phyloP scores from a whole-genome alignment of 2,113 vertebrate species.

The Columbina picui region DNA sequence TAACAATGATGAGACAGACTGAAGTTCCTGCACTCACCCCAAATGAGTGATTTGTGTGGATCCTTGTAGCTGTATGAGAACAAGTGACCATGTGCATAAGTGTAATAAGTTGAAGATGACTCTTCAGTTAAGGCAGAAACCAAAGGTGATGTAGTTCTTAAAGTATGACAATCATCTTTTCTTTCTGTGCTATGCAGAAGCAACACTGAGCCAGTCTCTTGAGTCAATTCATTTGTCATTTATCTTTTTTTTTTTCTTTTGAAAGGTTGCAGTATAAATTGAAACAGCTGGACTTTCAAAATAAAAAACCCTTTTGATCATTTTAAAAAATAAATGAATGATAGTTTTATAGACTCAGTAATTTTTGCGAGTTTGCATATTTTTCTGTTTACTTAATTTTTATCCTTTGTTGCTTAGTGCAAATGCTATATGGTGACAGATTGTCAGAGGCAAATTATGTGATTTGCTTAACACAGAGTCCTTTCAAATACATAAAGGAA shows the following conservation, averaged over 20 bases:
- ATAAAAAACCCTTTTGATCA: neutral
- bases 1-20: neutral
- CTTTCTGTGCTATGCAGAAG: neutral
- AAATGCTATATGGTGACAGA: neutral
- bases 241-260: neutral
- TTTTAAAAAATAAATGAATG: neutral
- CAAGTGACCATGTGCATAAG: neutral
- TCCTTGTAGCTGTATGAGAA: neutral
- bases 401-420: neutral
- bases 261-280: neutral
- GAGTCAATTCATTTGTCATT: neutral
- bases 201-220: neutral
- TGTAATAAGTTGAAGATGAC: conserved; percentile 6
- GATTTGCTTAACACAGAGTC: neutral
- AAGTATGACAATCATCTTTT: conserved; percentile 13
- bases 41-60: neutral
- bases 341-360: neutral
- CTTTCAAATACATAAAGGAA: neutral
- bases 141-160: conserved; percentile 17
- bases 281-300: neutral
- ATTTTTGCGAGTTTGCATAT: neutral
- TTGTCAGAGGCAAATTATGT: neutral
- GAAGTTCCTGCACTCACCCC: neutral
- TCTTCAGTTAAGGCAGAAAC: conserved; percentile 1
- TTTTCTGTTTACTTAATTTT: neutral